A percentile compares a stretch with the other conserved stretches of the same genome.
These are phyloP conservation scores for Troglohyphantes excavatus DNA, from an alignment of 2,888 invertebrate genomes.

Conservation along the genomic window DNA sequence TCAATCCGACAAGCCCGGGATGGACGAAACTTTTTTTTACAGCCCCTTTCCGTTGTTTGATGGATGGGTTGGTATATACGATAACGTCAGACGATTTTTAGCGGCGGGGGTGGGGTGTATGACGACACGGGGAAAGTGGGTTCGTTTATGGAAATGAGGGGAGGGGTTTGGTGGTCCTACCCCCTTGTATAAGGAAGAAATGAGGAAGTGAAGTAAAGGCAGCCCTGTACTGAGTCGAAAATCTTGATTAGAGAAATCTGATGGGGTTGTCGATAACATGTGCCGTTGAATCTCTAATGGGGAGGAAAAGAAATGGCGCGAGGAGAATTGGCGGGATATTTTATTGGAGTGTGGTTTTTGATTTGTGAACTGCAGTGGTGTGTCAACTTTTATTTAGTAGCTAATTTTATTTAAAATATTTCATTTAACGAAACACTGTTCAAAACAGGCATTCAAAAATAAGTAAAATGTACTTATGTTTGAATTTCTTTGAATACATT, in stretches of 20 bases:
- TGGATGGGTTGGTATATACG: constrained; percentile 69
- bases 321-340: not conserved
- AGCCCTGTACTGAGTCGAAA: constrained; percentile 43
- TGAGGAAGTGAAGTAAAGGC: constrained; percentile 34
- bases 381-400: too few species aligned
- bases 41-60: constrained; percentile 37
- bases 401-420: too few species aligned
- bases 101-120: constrained; percentile 9
- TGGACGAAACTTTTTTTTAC: constrained; percentile 56
- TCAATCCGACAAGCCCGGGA: constrained; percentile 71
- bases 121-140: constrained; percentile 34
- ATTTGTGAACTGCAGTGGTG: too few species aligned
- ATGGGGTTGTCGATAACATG: constrained; percentile 69
- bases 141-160: constrained; percentile 74
- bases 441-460: too few species aligned
- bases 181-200: not conserved
- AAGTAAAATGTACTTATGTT: too few species aligned
- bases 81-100: constrained; percentile 73
- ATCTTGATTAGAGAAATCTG: constrained; percentile 65
- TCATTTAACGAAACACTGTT: too few species aligned
- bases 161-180: not conserved
- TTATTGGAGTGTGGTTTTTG: too few species aligned
- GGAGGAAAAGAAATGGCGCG: too few species aligned
- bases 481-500: too few species aligned
- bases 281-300: constrained; percentile 29